Evolutionary conservation across 2,797 vertebrate species (phyloP), one percentile per base, ranked within the genome.

Genomic region (Falco concolor): DNA sequence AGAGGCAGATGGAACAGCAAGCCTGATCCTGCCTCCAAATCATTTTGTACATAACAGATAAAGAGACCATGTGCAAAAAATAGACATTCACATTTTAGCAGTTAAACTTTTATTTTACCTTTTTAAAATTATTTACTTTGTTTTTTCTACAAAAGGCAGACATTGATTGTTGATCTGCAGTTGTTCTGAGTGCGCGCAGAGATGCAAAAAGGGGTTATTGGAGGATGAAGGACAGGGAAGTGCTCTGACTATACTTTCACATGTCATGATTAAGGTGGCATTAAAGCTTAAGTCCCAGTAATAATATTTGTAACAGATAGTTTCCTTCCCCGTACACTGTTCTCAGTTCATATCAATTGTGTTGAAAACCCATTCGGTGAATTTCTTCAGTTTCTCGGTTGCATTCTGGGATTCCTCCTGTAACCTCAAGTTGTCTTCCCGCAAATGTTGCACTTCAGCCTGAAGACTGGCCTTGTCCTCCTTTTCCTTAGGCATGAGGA

Each of bases 291-390:
- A 82, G 93, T 93, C 89, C 69, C 93, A 95, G 88, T 83, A 93
- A 87, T 56, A 93, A 89, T 92, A 95, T 90, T 94, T 84, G 52
- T 83, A 93, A 94, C 60, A 91, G 10, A 40, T 40, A 18, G 49
- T 64, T 90, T 87, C 85, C 81, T 89, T 70, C 50, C 87, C 53
- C 9, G 0, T 38, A 95, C 50, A 20, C 73, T 49, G 4, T 36
- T 95, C 94, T 99, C 98, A 99, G 98, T 99, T 99, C 99, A 99
- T 99, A 97, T 99, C 99, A 53, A 99, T 99, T 94, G 99, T 99
- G 97, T 99, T 99, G 98, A 99, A 99, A 97, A 99, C 99, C 99
- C 99, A 99, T 91, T 99, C 99, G 0, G 99, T 99, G 98, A 99
- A 99, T 96, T 99, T 99, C 98, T 99, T 99, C 93, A 99, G 98